Conservation (phyloP, 2,888 invertebrate species). For the Enchytraeus crypticus region DNA sequence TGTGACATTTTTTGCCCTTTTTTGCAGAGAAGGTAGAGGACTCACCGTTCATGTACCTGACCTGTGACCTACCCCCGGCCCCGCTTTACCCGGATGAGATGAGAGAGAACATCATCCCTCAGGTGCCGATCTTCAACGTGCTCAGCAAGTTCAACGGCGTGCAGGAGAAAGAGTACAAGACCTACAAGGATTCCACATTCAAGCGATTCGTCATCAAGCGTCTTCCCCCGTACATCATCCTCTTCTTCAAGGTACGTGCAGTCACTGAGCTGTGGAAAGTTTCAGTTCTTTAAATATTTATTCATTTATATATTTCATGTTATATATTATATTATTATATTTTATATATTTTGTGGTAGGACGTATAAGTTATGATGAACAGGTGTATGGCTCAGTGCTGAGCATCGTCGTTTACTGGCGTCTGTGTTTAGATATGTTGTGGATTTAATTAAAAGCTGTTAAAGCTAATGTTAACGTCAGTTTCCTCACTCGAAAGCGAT, state of each 20-base stretch:
- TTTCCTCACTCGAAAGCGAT: too few relatives aligned
- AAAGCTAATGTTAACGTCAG: too few relatives aligned
- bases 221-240: conserved; percentile 84
- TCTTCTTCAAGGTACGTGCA: conserved; percentile 72
- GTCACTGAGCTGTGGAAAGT: background rate
- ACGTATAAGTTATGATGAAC: too few relatives aligned
- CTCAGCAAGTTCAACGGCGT: conserved; percentile 92
- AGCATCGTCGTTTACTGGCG: too few relatives aligned
- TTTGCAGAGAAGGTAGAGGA: conserved; percentile 58
- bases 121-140: conserved; percentile 86
- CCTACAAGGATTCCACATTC: conserved; percentile 95
- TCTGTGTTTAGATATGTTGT: too few relatives aligned
- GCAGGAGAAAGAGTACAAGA: conserved; percentile 94
- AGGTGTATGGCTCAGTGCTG: too few relatives aligned
- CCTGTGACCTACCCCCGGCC: conserved; percentile 93
- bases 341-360: conserved; percentile 17
- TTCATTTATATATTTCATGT: too few relatives aligned
- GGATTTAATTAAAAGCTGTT: too few relatives aligned
- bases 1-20: background rate
- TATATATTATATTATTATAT: too few relatives aligned
- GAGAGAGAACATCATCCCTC: conserved; percentile 96
- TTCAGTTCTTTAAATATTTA: background rate
- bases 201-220: conserved; percentile 90
- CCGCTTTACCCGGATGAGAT: conserved; percentile 92
- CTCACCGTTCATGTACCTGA: conserved; percentile 88